Base-by-base conservation (phyloP, 37 sponge, comb jelly and placozoan species). In the Geodia barretti region DNA sequence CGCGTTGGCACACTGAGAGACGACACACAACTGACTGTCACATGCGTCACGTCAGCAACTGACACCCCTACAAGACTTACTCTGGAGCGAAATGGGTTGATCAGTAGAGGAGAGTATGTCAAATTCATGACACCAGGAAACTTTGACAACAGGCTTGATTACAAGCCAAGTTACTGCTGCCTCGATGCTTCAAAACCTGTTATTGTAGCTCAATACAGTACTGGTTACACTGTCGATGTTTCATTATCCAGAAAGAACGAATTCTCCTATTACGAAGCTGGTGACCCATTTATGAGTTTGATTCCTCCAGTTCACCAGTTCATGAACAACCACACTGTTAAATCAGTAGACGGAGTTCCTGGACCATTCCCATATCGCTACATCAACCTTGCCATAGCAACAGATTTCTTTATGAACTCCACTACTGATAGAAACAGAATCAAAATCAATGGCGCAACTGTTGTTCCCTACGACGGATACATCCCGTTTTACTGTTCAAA, bases 301-400 rank as follows among this genome's bases (percentile, higher is more conserved):
- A 64, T 86, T 0, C 87, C 91, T 39, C 83, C 86, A 7, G 59
- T 86, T 5, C 68, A 60, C 3, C 91, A 91, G 63, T 91, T 61
- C 61, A 4, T 40, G 19, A 84, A 84, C 70, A 31, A 83, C 47
- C 61, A 58, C 62, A 79, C 78, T 31, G 2, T 78, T 7, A 47
- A 7, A 47, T 47, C 54, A 47, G 11, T 47, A 14, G 14, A 7
- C 14, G 54, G 54, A 14, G 7, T 47, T 17, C 14, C 54, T 47
- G 54, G 54, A 17, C 54, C 54, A 47, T 47, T 47, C 14, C 54
- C 54, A 17, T 47, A 70, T 28, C 33, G 38, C n/a, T 61, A 62
- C 34, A 28, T 84, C 1, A 69, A 39, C 32, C 26, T 79, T 1
- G 38, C 65, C 14, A 39, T 89, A 2, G 58, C 85, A 2, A 1